Evolutionary conservation across 1,140 invertebrate species (phyloP), one percentile per base, ranked within the genome.

Genomic region (Varroa destructor): DNA sequence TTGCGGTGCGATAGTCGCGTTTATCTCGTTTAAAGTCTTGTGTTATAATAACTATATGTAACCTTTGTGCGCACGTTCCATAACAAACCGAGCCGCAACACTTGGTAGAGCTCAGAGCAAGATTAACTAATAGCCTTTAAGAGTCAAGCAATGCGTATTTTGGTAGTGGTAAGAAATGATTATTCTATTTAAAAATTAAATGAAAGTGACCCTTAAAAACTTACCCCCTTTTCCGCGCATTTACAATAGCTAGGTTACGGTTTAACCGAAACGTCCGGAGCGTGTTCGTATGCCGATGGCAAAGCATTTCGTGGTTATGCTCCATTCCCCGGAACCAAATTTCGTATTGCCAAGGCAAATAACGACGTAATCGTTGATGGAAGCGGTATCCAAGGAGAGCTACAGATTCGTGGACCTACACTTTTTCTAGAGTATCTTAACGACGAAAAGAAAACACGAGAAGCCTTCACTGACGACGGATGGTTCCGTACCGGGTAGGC

Each of bases 401-500:
- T 96, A 1, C 87, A 86, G 76, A 82, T 89, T 0, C 84, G 91
- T 71, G 90, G 91, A 0, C 95, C 93, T 78, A 78, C 77, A 42
- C 86, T 81, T 3, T 95, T 97, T 89, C 77, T 88, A 55, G 84
- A 85, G n/a, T 98, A 97, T 78, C 94, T 87, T 86, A 82, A 84
- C 4, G 91, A 97, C 76, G 82, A 85, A 3, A 84, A 85, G 55
- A 91, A 88, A 80, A 97, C 93, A 0, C 84, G 80, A 40, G 85
- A 89, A 74, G 84, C 84, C 0, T 81, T 95, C 1, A 83, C 81
- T 8, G 72, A 81, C 4, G 88, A 89, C 55, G 61, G 61, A 12
- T 97, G 95, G 95, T 82, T 95, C 6, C 85, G 85, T 76, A 95
- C 91, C 25, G 94, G 93, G 89, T 91, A 83, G 82, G 77, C n/a